Evolutionary conservation across 2,797 vertebrate species (phyloP), one percentile per base, ranked within the genome.

Genomic region (Pseudochirops corinnae): DNA sequence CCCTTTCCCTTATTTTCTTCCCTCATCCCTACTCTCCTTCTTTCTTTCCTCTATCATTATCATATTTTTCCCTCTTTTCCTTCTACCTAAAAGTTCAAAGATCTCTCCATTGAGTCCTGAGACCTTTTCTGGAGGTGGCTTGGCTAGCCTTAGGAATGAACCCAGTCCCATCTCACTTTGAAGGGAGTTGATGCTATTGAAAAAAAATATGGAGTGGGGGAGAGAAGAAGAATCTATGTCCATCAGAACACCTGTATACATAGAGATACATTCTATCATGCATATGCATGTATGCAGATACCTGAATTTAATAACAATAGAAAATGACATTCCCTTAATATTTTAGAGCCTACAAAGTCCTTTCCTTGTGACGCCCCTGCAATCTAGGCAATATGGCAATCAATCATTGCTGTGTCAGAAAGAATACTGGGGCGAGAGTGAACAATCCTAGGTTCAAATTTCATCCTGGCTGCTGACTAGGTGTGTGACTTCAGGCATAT

Each of bases 121-220:
- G 74, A 39, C 18, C 18, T 82, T 74, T 82, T 21, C 21, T 82
- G 74, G 74, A 67, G 13, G 31, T 67, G 62, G 33, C 62, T 33
- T 67, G 33, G n/a, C 13, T 33, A 67, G 13, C 7, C 2, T 9
- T 46, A 82, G 67, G 28, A 82, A 82, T 46, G n/a, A 82, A n/a
- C 18, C 28, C 60, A 67, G 31, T 52, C 57, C 39, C 60, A 62
- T 91, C 92, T 96, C 95, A 60, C 92, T 46, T 39, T 97, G 90
- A 92, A 93, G 96, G 82, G 94, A 95, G 60, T 90, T 92, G 93
- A 56, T 56, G 52, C 92, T 46, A 62, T 31, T 33, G 87, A 93
- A 67, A 90, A 90, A 93, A 91, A 92, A 93, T 94, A 62, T 26
- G 0, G 9, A 57, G 26, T 46, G 52, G 31, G 53, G 74, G 93